These are phyloP conservation scores for Charadrius vociferus DNA, from an alignment of 2,113 vertebrate genomes.

Conservation along the genomic window DNA sequence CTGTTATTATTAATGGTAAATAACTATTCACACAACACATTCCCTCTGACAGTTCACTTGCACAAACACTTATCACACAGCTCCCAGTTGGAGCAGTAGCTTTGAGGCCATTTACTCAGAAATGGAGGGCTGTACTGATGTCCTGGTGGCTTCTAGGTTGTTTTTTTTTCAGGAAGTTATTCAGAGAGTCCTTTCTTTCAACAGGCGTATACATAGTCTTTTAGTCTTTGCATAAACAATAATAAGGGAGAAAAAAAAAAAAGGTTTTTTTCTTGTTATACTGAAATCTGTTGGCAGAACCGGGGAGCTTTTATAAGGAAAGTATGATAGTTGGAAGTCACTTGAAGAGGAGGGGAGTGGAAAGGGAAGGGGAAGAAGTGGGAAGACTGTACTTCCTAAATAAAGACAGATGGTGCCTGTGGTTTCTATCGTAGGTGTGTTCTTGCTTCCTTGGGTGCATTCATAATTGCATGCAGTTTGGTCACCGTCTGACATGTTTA, in stretches of 20 bases:
- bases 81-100: not conserved
- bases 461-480: not conserved
- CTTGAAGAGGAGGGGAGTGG: not conserved
- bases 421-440: not conserved
- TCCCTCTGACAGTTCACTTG: not conserved
- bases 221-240: not conserved
- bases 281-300: not conserved
- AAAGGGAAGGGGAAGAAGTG: conserved; percentile 4
- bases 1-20: not conserved
- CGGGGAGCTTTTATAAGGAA: not conserved
- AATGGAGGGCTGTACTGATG: not conserved
- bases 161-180: not conserved
- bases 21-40: not conserved
- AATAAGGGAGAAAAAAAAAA: not conserved
- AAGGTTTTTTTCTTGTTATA: not conserved
- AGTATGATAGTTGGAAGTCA: not conserved
- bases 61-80: not conserved
- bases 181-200: not conserved
- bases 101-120: not conserved
- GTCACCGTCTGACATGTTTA: not conserved
- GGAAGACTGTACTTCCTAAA: conserved; percentile 15
- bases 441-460: conserved; percentile 2
- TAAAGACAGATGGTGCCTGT: conserved; percentile 14
- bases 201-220: not conserved
- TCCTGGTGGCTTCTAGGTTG: not conserved